Evolutionary conservation across 2,113 vertebrate genomes (phyloP).

Genomic region (cattle (Bos taurus)): DNA sequence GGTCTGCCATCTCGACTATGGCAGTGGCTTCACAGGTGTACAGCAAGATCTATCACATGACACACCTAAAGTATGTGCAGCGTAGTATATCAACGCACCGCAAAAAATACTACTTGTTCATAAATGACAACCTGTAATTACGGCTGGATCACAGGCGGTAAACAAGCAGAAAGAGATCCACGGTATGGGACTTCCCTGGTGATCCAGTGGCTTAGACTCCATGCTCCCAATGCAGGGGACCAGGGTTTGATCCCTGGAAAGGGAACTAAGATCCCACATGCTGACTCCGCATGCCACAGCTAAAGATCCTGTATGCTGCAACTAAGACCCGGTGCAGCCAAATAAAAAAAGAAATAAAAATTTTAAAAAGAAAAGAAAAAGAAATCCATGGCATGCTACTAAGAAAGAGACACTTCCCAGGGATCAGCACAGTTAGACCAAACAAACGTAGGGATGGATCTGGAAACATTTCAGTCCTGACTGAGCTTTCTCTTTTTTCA

Average conservation of each 20-base stretch:
- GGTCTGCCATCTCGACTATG: not conserved
- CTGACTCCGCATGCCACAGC: not conserved
- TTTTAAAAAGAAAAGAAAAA: not conserved
- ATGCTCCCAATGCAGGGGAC: not conserved
- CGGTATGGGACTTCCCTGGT: accelerated
- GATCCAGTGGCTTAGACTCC: not conserved
- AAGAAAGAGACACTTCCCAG: not conserved
- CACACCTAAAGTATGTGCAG: not conserved
- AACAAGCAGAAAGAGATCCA: not conserved
- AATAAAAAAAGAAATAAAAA: not conserved
- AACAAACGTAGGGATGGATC: accelerated
- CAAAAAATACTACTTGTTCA: not conserved
- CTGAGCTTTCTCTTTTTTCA: not conserved
- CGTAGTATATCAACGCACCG: not conserved
- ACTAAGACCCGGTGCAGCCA: not conserved
- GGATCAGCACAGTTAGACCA: not conserved
- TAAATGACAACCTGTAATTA: not conserved
- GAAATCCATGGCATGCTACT: not conserved
- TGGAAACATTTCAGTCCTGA: accelerated
- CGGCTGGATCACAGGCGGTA: not conserved
- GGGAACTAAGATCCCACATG: not conserved
- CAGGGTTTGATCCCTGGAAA: not conserved
- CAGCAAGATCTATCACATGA: not conserved
- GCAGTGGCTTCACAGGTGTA: not conserved
- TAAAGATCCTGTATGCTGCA: not conserved